These are phyloP conservation scores for Drosophila infuscata DNA, from an alignment of 2,888 invertebrate species.

Conservation along the genomic window DNA sequence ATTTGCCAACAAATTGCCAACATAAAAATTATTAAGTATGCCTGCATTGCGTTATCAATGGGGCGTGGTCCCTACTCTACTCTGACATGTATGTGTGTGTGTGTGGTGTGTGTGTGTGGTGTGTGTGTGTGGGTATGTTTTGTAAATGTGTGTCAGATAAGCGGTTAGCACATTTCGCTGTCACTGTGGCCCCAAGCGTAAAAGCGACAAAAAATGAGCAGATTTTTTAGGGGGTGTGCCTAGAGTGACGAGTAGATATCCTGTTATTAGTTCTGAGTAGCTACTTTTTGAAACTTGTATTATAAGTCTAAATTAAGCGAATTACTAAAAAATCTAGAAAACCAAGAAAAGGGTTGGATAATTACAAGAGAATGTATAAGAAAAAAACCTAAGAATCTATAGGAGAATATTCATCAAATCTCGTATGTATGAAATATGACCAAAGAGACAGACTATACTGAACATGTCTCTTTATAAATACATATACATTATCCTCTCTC, in stretches of 20 bases:
- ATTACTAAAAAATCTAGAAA: no score
- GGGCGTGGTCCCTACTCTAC: constrained; percentile 30
- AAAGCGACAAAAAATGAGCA: constrained; percentile 22
- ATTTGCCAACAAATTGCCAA: constrained; percentile 40
- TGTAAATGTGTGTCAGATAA: constrained; percentile 71
- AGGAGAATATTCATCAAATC: no score
- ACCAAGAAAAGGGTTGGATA: no score
- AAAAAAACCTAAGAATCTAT: no score
- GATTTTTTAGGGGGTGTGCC: neutral
- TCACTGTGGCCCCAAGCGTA: constrained; percentile 32
- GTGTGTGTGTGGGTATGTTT: constrained; percentile 23
- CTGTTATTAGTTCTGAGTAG: neutral
- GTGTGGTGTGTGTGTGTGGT: neutral
- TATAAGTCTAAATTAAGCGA: neutral
- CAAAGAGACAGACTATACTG: no score
- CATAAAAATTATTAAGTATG: constrained; percentile 71
- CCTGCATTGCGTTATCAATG: constrained; percentile 62
- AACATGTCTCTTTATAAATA: no score
- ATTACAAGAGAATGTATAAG: no score
- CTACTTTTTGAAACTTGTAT: neutral
- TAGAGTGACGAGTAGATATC: neutral
- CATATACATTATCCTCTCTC: neutral
- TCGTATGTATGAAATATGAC: no score
- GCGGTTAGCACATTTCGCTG: constrained; percentile 69
- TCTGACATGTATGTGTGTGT: constrained; percentile 1